Percentiles rank a stretch among this genome's conserved stretches.
phyloP scores from a whole-genome alignment of 2,113 vertebrate species.

The Numenius arquata region DNA sequence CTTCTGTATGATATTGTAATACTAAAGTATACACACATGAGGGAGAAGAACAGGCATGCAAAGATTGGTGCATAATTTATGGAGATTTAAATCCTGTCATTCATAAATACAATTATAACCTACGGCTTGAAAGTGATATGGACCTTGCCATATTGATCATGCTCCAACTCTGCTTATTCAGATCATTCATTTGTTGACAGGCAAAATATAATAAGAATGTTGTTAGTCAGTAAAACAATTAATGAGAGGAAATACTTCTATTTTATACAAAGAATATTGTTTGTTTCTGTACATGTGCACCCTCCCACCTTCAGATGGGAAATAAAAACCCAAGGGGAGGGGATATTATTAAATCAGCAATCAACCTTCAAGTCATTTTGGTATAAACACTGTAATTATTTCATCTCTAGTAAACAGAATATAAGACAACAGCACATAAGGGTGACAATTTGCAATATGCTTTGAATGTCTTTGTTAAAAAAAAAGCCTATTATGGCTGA shows the following conservation, averaged over 20 bases:
- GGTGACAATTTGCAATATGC: constrained; percentile 41
- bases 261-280: constrained; percentile 34
- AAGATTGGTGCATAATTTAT: constrained; percentile 44
- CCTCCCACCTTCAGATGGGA: constrained; percentile 37
- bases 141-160: constrained; percentile 45
- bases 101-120: constrained; percentile 60
- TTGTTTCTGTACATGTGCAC: not conserved
- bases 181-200: constrained; percentile 40
- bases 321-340: constrained; percentile 30
- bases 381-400: constrained; percentile 55
- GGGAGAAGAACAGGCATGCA: not conserved
- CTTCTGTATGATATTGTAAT: not conserved
- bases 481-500: not conserved
- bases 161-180: constrained; percentile 1
- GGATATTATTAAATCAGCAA: constrained; percentile 47
- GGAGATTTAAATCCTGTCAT: constrained; percentile 51
- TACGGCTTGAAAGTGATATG: constrained; percentile 26
- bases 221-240: constrained; percentile 15
- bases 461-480: constrained; percentile 51
- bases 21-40: not conserved
- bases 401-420: constrained; percentile 47
- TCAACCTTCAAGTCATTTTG: constrained; percentile 49
- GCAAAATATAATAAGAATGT: constrained; percentile 22
- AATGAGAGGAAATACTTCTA: constrained; percentile 16
- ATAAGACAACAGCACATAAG: constrained; percentile 47